Percentiles rank a stretch among this genome's conserved stretches.
Evolutionary conservation across 2,113 vertebrate species (phyloP).

Genomic region (Ellobius talpinus): DNA sequence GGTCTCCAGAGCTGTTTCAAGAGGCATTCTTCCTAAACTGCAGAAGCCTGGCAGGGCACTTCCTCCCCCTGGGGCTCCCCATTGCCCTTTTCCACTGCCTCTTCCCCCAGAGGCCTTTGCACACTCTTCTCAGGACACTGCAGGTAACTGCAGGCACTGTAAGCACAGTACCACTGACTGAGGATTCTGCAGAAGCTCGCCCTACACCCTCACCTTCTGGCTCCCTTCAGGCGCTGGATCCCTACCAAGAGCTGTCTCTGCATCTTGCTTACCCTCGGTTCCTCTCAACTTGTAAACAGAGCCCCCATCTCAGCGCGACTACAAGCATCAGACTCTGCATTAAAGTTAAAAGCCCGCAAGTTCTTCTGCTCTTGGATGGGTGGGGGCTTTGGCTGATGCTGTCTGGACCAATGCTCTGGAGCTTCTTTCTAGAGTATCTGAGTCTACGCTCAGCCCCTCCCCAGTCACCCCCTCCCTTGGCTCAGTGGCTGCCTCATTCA

Average conservation of each 20-base stretch:
- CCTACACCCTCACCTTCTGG: not conserved
- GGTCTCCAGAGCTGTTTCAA: slow-evolving; percentile 57
- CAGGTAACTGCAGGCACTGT: slow-evolving; percentile 38
- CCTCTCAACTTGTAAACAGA: not conserved
- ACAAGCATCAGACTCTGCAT: not conserved
- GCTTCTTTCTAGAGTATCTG: not conserved
- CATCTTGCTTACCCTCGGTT: not conserved
- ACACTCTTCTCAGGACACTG: slow-evolving; percentile 18
- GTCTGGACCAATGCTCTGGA: not conserved
- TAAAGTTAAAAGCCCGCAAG: slow-evolving; percentile 27
- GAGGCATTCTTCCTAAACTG: slow-evolving; percentile 52
- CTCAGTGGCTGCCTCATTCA: not conserved
- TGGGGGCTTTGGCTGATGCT: not conserved
- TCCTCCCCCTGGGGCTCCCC: not conserved
- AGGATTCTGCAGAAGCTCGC: not conserved
- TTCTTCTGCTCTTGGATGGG: not conserved
- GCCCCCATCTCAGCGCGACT: not conserved
- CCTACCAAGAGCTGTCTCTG: not conserved
- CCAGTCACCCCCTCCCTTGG: not conserved
- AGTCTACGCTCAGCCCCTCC: not conserved
- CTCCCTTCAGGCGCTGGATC: not conserved
- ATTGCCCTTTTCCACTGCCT: slow-evolving; percentile 29
- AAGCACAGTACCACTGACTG: not conserved
- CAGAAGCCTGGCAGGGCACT: slow-evolving; percentile 17
- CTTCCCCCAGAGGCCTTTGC: slow-evolving; percentile 33